Evolutionary conservation across 1,140 invertebrate species (phyloP), one percentile per base, ranked within the genome.

Genomic region (Pinna nobilis): DNA sequence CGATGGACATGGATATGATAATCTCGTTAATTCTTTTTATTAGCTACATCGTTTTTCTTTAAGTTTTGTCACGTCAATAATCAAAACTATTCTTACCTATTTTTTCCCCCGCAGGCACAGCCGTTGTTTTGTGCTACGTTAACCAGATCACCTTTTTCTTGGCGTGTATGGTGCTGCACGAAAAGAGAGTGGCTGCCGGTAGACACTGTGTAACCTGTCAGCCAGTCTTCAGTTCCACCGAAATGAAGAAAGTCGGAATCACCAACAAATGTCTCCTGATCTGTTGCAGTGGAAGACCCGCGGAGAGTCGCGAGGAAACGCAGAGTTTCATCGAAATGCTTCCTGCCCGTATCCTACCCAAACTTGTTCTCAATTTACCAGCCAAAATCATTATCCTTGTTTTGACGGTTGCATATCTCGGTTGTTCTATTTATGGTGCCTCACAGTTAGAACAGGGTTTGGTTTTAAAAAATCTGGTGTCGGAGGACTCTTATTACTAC

Each of bases 381-480:
- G 64, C 51, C 2, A 92, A 89, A 77, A 57, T 80, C 0, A 51
- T 95, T 4, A 93, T 97, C 15, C 92, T 97, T 3, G 25, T 96
- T 0, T 88, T 94, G n/a, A 98, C 98, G 87, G 89, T 93, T 9
- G 88, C 92, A 0, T 98, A 98, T 83, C 83, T 98, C 1, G 92
- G 91, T 0, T 94, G 96, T 1, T 96, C 96, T 1, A 92, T 96
- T 50, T 97, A 95, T 87, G 97, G 97, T 0, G 92, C 96, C 0
- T 18, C 95, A 94, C 0, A 94, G 69, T 93, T 98, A 35, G 76
- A 88, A 86, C 97, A 98, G 91, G 97, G 97, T 0, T 89, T 98
- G 6, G 95, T 97, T 82, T 90, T 90, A 18, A 80, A 87, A 20
- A 86, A 88, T 59, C 63, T 90, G 20, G 76, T 90, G 7, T 73